Conservation (phyloP, 2,888 invertebrate genomes). For the Acronicta psi region DNA sequence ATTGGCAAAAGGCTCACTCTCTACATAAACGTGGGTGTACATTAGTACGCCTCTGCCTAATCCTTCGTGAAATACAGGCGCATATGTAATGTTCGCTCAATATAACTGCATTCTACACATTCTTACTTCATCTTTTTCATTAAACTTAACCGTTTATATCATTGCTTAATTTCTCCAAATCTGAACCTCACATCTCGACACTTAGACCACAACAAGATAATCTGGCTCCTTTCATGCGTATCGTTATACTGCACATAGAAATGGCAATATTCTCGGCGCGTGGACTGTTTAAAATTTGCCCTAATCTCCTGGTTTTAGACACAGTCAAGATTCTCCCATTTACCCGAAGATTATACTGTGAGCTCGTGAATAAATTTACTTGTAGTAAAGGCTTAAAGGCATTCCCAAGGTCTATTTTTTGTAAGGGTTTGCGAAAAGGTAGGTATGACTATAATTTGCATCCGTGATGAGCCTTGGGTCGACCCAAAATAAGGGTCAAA, state of each 20-base stretch:
- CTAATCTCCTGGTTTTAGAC: conserved; percentile 34
- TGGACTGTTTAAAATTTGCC: conserved; percentile 37
- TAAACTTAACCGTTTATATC: no score
- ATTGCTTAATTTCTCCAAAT: neutral
- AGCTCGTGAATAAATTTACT: conserved; percentile 33
- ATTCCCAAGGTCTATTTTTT: neutral
- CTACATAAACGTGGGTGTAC: no score
- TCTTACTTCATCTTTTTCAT: no score
- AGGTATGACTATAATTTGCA: neutral
- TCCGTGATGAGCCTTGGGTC: neutral
- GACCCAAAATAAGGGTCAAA: neutral
- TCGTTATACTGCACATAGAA: conserved; percentile 25
- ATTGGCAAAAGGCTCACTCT: no score
- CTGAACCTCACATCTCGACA: neutral
- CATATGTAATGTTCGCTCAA: no score
- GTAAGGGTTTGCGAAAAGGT: neutral
- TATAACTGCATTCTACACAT: no score
- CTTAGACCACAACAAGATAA: conserved; percentile 5
- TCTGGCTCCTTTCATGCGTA: conserved; percentile 26
- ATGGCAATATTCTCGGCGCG: conserved; percentile 18
- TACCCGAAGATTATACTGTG: conserved; percentile 20
- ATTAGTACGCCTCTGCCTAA: no score
- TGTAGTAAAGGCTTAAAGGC: conserved; percentile 14
- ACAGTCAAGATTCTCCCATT: conserved; percentile 17
- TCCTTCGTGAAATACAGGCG: no score